Base-by-base conservation (phyloP, 2,888 invertebrate genomes). In the Rhamphomyia laevipes region DNA sequence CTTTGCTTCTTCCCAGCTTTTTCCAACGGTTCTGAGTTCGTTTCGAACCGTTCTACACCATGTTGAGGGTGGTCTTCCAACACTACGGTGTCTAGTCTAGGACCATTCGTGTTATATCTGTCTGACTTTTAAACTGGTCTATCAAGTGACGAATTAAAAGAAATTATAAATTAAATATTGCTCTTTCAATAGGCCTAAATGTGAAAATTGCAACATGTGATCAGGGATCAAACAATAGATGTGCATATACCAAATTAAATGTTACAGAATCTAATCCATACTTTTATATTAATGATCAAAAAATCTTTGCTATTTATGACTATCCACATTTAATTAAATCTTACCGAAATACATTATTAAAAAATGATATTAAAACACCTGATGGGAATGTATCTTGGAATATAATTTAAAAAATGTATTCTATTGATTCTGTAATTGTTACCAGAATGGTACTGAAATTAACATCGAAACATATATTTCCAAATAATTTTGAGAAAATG, bases 371-470 rank as follows among this genome's bases (percentile, higher is more conserved):
- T 12, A 35, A 18, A 18, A 50, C 50, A n/a, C 21, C 42, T n/a
- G 43, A 52, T 47, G 49, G 49, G 18, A 44, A 38, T 27, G 51
- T 47, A 37, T 41, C 41, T 23, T 51, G 51, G 49, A 40, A 49
- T 31, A 41, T 49, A 16, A 42, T 45, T 27, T 38, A 17, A 7
- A 45, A 31, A 45, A 38, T 51, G 33, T 48, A 7, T 38, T 31
- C 37, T 2, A 48, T 46, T 37, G 51, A 48, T 23, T 16, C 44
- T 16, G 44, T 27, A 35, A 47, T 17, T 18, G 30, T 27, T n/a
- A 45, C 47, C 6, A 30, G 43, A 31, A 45, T 52, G 43, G 43
- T 45, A 43, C 47, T 40, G 9, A 48, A 44, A 37, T 40, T 48
- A 38, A 44, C 31, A 13, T 21, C 16, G n/a, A 40, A 44, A 40